phyloP scores from a whole-genome alignment of 2,888 invertebrate species.

The Ectobius pallidus region DNA sequence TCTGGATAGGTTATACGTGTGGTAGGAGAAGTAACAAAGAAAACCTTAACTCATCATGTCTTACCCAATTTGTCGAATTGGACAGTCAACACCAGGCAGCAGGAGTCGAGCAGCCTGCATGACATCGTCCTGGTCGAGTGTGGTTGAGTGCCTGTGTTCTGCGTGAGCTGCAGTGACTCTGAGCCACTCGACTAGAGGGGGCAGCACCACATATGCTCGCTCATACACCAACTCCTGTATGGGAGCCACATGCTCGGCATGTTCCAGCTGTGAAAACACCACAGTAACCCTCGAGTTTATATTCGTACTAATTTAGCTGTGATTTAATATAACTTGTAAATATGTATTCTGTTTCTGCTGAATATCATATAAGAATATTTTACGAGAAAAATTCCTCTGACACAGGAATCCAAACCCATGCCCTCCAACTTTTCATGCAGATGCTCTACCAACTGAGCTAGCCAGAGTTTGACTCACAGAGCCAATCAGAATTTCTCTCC shows the following conservation, averaged over 20 bases:
- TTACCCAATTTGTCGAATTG: slow-evolving; percentile 75
- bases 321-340: background rate
- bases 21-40: too few relatives aligned
- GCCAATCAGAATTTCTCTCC: too few relatives aligned
- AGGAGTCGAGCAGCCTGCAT: slow-evolving; percentile 86
- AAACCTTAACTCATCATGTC: too few relatives aligned
- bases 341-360: background rate
- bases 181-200: slow-evolving; percentile 91
- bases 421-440: too few relatives aligned
- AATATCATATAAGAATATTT: too few relatives aligned
- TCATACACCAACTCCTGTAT: slow-evolving; percentile 82
- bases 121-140: slow-evolving; percentile 84
- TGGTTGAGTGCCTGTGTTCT: slow-evolving; percentile 76
- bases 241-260: slow-evolving; percentile 60
- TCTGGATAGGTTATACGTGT: too few relatives aligned
- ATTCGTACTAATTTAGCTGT: background rate
- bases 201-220: slow-evolving; percentile 85
- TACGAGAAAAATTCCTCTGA: background rate
- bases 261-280: slow-evolving; percentile 63
- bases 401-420: too few relatives aligned
- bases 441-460: too few relatives aligned
- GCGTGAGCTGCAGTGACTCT: slow-evolving; percentile 83
- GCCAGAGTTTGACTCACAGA: too few relatives aligned
- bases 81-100: slow-evolving; percentile 88
- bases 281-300: background rate